Percentiles rank a stretch among this genome's conserved stretches.
Evolutionary conservation across 2,888 invertebrate species (phyloP).

Genomic region (Diploptera punctata): DNA sequence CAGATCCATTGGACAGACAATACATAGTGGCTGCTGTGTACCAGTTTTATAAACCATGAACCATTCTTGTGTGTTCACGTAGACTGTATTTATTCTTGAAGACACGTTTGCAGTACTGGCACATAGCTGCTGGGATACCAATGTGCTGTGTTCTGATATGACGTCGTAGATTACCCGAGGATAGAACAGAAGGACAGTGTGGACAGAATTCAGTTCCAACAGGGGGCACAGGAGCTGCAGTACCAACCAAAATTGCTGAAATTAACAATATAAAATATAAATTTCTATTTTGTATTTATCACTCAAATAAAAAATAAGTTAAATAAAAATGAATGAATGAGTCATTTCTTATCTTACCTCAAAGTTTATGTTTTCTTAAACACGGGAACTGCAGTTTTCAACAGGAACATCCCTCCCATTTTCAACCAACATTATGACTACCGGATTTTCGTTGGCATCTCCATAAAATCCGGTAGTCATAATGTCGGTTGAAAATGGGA

Average conservation of each 20-base stretch:
- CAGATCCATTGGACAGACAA: too few species aligned
- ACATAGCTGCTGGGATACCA: conserved; percentile 31
- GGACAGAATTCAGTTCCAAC: conserved; percentile 32
- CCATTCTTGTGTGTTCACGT: conserved; percentile 36
- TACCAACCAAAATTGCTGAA: conserved; percentile 4
- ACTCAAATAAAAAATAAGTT: too few species aligned
- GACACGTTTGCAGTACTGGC: conserved; percentile 32
- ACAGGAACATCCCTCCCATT: too few species aligned
- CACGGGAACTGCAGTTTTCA: too few species aligned
- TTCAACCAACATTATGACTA: too few species aligned
- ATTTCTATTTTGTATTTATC: too few species aligned
- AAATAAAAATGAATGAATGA: too few species aligned
- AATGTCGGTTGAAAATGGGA: too few species aligned
- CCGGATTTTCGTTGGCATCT: too few species aligned
- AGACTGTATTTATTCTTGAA: conserved; percentile 42
- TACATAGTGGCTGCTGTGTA: conserved; percentile 11
- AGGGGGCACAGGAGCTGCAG: conserved; percentile 5
- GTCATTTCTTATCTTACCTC: too few species aligned
- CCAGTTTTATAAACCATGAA: conserved; percentile 30
- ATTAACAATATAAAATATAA: background rate
- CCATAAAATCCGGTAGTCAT: too few species aligned
- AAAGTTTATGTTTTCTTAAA: too few species aligned
- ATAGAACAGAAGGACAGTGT: conserved; percentile 34
- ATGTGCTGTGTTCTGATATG: conserved; percentile 41
- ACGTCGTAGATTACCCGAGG: conserved; percentile 36